phyloP scores from a whole-genome alignment of 2,888 invertebrate species.

The Coelopa pilipes region DNA sequence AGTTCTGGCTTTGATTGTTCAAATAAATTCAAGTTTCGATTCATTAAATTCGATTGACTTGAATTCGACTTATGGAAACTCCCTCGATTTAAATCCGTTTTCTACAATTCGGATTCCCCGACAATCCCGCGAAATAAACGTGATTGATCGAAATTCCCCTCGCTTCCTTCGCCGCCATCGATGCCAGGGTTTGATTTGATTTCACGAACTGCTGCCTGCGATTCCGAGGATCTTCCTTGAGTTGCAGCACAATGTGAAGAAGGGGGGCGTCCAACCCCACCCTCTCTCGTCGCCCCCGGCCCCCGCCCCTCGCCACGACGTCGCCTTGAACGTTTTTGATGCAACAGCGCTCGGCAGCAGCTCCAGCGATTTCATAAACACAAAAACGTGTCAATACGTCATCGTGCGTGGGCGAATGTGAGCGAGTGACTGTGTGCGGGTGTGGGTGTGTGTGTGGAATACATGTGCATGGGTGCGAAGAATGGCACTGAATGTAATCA shows the following conservation, averaged over 20 bases:
- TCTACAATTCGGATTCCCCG: too few relatives aligned
- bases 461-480: conserved; percentile 1
- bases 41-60: too few relatives aligned
- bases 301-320: background rate
- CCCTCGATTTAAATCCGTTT: too few relatives aligned
- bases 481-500: too few relatives aligned
- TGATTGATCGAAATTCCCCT: background rate
- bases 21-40: too few relatives aligned
- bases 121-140: too few relatives aligned
- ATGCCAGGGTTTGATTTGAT: background rate
- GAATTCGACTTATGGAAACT: too few relatives aligned
- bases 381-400: background rate
- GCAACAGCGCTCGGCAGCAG: background rate
- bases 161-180: background rate
- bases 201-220: background rate
- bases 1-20: too few relatives aligned
- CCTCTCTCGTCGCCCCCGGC: background rate
- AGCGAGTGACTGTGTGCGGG: background rate
- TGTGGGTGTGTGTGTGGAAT: conserved; percentile 14
- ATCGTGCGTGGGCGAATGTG: conserved; percentile 15
- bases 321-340: conserved; percentile 24
- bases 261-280: too few relatives aligned
- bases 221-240: too few relatives aligned
- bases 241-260: too few relatives aligned
- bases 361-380: background rate